Conservation (phyloP, 1,140 invertebrate species). For the Drosophila parabipectinata region DNA sequence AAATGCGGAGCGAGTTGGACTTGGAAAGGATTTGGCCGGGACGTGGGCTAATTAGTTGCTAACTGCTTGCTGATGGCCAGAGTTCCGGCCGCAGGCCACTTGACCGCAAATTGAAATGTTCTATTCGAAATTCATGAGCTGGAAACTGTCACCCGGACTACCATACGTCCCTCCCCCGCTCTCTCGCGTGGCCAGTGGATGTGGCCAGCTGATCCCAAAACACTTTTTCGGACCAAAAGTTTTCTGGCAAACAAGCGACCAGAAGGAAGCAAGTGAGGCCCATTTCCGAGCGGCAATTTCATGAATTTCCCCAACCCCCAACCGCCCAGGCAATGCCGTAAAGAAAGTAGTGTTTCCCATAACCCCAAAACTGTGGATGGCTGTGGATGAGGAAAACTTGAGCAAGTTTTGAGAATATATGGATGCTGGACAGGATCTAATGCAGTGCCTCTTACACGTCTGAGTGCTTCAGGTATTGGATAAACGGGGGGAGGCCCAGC, state of each 20-base stretch:
- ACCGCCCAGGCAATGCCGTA: constrained; percentile 47
- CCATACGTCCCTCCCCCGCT: too few relatives aligned
- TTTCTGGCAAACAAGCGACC: constrained; percentile 13
- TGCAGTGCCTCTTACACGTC: constrained; percentile 20
- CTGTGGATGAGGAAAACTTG: constrained; percentile 10
- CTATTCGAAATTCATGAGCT: constrained; percentile 39
- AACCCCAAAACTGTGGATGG: background rate
- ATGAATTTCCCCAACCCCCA: constrained; percentile 38
- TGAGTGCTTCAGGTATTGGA: constrained; percentile 51
- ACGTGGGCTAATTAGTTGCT: constrained; percentile 56
- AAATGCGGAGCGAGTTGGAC: background rate
- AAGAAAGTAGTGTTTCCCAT: constrained; percentile 45
- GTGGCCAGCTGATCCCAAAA: constrained; percentile 37
- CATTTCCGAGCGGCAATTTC: constrained; percentile 46
- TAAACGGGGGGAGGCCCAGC: constrained; percentile 5
- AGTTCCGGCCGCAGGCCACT: constrained; percentile 21
- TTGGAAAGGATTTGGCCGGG: constrained; percentile 20
- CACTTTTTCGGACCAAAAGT: constrained; percentile 37
- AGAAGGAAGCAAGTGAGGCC: constrained; percentile 18
- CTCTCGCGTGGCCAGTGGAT: background rate
- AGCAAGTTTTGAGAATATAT: constrained; percentile 9
- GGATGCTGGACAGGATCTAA: too few relatives aligned
- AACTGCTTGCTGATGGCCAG: constrained; percentile 41
- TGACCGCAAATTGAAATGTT: constrained; percentile 45
- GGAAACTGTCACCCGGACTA: constrained; percentile 5